A percentile compares a stretch with the other conserved stretches of the same genome.
These are phyloP conservation scores for Quadroppia sp. DNA, from an alignment of 2,888 invertebrate genomes.

Conservation along the genomic window DNA sequence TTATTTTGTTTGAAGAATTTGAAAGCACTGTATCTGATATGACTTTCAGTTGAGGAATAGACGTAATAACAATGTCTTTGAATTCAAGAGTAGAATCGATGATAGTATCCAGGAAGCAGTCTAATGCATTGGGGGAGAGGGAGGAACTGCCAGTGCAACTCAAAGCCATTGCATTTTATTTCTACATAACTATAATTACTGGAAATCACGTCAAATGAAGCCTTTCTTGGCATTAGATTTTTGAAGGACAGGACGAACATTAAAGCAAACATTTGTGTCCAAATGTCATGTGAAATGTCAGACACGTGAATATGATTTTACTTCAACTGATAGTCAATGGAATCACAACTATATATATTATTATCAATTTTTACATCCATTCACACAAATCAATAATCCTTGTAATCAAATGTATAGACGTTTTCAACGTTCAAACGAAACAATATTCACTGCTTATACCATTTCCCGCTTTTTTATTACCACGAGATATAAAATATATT, in stretches of 20 bases:
- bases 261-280: not conserved
- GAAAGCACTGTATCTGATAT: not conserved
- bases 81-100: not conserved
- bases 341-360: not conserved
- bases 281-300: not conserved
- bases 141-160: not conserved
- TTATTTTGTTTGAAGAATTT: not conserved
- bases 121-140: slow-evolving; percentile 18
- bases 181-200: slow-evolving; percentile 13
- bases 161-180: not conserved
- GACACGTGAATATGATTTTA: not conserved
- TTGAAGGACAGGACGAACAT: slow-evolving; percentile 10
- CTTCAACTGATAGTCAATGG: not conserved
- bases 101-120: slow-evolving; percentile 35
- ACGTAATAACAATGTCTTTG: slow-evolving; percentile 1
- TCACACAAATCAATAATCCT: not conserved
- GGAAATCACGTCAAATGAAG: slow-evolving; percentile 19
- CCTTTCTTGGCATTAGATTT: not conserved
- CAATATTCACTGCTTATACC: not conserved
- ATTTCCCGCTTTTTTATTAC: not conserved
- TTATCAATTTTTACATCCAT: slow-evolving; percentile 5
- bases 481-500: not conserved
- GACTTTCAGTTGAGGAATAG: not conserved
- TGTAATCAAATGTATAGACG: not conserved
- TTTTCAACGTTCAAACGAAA: not conserved